These are phyloP conservation scores for Notamacropus eugenii DNA, from an alignment of 2,797 vertebrate species.

Conservation along the genomic window DNA sequence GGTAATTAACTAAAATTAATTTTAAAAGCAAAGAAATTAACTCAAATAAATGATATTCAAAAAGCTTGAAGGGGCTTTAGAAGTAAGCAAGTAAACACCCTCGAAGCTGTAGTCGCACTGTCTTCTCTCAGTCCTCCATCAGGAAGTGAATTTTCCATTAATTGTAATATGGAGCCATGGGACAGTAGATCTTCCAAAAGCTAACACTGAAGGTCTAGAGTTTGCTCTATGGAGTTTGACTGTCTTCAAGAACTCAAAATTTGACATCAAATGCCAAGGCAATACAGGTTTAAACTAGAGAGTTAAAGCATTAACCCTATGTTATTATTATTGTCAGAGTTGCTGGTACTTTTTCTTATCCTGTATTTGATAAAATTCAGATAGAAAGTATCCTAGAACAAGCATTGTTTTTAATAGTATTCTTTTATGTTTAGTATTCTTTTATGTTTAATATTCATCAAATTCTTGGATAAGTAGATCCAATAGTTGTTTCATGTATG, in stretches of 20 bases:
- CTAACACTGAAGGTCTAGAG: not conserved
- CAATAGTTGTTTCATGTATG: not conserved
- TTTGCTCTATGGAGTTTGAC: not conserved
- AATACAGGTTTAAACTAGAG: not conserved
- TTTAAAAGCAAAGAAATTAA: conserved; percentile 82
- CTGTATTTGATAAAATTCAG: not conserved
- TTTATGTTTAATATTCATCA: not conserved
- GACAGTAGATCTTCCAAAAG: not conserved
- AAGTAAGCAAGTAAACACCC: conserved; percentile 66
- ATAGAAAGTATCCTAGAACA: not conserved
- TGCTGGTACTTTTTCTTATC: not conserved
- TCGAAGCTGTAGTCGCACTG: not conserved
- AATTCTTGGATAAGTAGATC: not conserved
- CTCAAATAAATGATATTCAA: conserved; percentile 76
- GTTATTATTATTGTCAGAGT: not conserved
- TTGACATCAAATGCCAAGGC: not conserved
- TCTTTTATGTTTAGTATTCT: not conserved
- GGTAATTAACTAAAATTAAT: conserved; percentile 83
- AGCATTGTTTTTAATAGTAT: not conserved
- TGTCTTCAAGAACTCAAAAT: not conserved
- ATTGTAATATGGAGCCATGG: not conserved
- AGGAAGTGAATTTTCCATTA: not conserved
- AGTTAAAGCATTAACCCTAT: not conserved
- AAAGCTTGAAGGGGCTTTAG: conserved; percentile 54
- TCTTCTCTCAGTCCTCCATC: not conserved